Percentiles rank a stretch among this genome's conserved stretches.
phyloP scores from a whole-genome alignment of 92 coral and sea anemone species.

The Palythoa heliodiscus region DNA sequence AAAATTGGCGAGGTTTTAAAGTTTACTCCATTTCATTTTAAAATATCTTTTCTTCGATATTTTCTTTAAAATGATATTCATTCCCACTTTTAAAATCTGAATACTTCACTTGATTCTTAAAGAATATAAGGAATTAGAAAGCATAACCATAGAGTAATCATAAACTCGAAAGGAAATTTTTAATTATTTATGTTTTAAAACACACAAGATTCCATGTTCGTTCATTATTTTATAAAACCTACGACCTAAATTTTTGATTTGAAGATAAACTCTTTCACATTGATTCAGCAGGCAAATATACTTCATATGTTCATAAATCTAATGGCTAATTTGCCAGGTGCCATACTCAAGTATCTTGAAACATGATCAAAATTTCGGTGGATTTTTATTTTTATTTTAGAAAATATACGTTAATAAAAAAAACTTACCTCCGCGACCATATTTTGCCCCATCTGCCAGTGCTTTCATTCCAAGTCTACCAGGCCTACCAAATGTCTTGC shows the following conservation, averaged over 20 bases:
- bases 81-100: neutral
- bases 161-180: neutral
- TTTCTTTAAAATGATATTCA: neutral
- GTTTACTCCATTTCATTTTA: neutral
- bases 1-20: neutral
- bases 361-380: neutral
- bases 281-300: neutral
- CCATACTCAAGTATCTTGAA: conserved; percentile 3
- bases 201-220: neutral
- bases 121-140: neutral
- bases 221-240: neutral
- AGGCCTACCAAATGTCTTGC: conserved; percentile 96
- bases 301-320: neutral
- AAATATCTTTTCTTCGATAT: neutral
- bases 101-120: too few relatives aligned
- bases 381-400: neutral
- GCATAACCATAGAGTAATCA: neutral
- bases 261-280: neutral
- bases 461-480: conserved; percentile 85
- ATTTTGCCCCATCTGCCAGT: conserved; percentile 78
- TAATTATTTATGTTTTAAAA: neutral
- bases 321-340: conserved; percentile 27
- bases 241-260: neutral
- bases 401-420: neutral
- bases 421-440: conserved; percentile 86